Base-by-base conservation (phyloP, 2,888 invertebrate species). In the Abrostola triplasia region DNA sequence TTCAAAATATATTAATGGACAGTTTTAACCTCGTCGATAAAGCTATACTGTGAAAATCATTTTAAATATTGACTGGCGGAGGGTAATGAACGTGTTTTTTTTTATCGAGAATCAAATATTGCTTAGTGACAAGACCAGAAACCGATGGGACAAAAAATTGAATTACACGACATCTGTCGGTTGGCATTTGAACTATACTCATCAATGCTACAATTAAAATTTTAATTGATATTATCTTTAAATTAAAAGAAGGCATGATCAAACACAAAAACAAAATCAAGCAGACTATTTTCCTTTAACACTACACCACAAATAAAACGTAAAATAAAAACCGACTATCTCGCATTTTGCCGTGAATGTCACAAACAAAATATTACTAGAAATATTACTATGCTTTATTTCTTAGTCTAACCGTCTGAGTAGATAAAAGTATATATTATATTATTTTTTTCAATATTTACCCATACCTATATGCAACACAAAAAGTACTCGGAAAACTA, bases 1-100 rank as follows among this genome's bases (percentile, higher is more conserved):
- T 88, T 89, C 84, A 88, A 82, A 83, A 86, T 82, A 84, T 87
- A 82, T 87, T 84, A 88, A 88, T 88, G 85, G 85, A 82, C 75
- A 80, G 75, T 77, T 85, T 83, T 82, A 67, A 75, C 65, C 63
- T 53, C 65, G 63, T 64, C 58, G 59, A 73, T 72, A 67, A 64
- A 73, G 71, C 52, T 71, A 71, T 77, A 63, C 67, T 60, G 64
- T 67, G 64, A 61, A 76, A 77, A 70, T 68, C 65, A 70, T 78
- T 82, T 78, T 65, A 77, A 80, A 79, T 76, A 64, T 79, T 74
- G 74, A 70, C 57, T 52, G 53, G 58, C 54, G 65, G 13, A 52
- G 67, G 62, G 63, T 75, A 64, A 61, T 50, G 53, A 44, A 49
- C 53, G 48, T 35, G 42, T 36, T 69, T 73, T 24, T n/a, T 73